These are phyloP conservation scores for Rhynchonycteris naso DNA, from an alignment of 2,797 vertebrate species.

Conservation along the genomic window DNA sequence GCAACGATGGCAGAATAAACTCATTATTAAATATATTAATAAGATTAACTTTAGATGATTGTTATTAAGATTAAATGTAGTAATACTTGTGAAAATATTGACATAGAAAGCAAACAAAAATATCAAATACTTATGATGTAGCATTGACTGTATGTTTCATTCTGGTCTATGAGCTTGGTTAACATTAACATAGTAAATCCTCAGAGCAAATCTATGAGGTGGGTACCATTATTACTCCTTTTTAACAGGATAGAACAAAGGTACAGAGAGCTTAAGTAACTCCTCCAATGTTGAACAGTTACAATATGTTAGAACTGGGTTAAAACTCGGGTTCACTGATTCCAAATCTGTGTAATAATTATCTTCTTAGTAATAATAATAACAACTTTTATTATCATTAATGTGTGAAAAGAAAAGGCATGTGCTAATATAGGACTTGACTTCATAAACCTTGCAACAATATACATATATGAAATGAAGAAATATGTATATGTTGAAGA, in stretches of 20 bases:
- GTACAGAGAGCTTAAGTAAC: neutral
- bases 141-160: neutral
- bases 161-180: neutral
- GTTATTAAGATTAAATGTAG: neutral
- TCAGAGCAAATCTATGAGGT: neutral
- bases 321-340: neutral
- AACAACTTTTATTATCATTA: neutral
- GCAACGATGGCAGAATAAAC: too few species aligned
- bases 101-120: neutral
- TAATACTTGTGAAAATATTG: slow-evolving; percentile 19
- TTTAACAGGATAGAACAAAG: neutral
- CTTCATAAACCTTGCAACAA: neutral
- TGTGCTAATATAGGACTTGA: neutral
- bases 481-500: neutral
- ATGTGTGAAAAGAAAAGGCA: neutral
- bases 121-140: neutral
- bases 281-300: neutral
- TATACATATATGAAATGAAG: neutral
- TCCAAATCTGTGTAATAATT: neutral
- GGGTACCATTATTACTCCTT: neutral
- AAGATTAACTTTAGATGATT: slow-evolving; percentile 7
- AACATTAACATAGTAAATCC: neutral
- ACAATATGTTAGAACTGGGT: neutral
- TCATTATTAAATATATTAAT: neutral
- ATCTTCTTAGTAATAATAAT: neutral